Evolutionary conservation across 2,888 invertebrate genomes (phyloP).

Genomic region (Deroplatys truncata): DNA sequence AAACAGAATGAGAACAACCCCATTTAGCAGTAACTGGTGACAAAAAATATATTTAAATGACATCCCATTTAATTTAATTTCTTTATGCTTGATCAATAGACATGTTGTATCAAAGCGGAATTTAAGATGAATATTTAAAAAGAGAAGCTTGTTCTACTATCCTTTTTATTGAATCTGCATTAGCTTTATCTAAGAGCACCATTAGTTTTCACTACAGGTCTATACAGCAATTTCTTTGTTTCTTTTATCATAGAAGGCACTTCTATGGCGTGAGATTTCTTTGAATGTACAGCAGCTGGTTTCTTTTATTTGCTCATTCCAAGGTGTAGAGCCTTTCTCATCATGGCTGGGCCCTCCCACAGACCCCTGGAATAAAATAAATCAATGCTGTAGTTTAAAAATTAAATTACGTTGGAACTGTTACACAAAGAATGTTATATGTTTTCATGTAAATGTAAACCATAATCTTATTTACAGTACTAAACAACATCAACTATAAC

Average conservation of each 20-base stretch:
- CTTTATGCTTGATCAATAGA: too few species aligned
- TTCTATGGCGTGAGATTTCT: too few species aligned
- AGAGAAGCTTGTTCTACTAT: background rate
- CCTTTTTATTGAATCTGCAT: background rate
- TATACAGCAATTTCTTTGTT: background rate
- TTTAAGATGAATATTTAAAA: background rate
- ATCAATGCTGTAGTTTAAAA: background rate
- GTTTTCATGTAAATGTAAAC: too few species aligned
- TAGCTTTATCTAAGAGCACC: background rate
- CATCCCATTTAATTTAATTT: too few species aligned
- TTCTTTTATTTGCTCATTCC: slow-evolving; percentile 31
- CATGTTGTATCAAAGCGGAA: background rate
- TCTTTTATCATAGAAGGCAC: background rate
- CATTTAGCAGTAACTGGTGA: too few species aligned
- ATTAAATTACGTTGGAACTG: too few species aligned
- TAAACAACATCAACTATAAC: too few species aligned
- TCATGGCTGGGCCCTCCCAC: slow-evolving; percentile 72
- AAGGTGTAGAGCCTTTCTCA: slow-evolving; percentile 52
- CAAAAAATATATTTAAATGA: too few species aligned
- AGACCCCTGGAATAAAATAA: slow-evolving; percentile 51
- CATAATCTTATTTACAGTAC: too few species aligned
- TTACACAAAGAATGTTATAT: too few species aligned
- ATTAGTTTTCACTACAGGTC: background rate
- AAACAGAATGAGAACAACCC: too few species aligned
- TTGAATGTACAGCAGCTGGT: background rate